Percentiles rank a stretch among this genome's conserved stretches.
Conservation (phyloP, 2,888 invertebrate species). For the Sisyra nigra region DNA sequence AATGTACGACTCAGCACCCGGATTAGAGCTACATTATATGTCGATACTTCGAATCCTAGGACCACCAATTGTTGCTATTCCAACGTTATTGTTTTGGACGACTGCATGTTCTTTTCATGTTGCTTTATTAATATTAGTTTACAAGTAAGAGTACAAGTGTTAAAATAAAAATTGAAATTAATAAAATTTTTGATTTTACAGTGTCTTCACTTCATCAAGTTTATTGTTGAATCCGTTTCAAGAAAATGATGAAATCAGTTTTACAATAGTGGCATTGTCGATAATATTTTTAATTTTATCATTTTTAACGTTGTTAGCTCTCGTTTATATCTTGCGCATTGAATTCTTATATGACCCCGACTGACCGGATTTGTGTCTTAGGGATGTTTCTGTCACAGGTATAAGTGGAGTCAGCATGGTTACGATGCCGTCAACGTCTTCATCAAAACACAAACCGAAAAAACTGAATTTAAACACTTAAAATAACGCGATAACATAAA, state of each 20-base stretch:
- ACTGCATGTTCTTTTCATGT: conserved; percentile 30
- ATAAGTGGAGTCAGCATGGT: conserved; percentile 7
- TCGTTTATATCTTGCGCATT: conserved; percentile 2
- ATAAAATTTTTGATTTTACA: background rate
- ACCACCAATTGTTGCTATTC: conserved; percentile 4
- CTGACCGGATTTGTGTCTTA: conserved; percentile 3
- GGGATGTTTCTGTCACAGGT: conserved; percentile 6
- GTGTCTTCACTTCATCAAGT: background rate
- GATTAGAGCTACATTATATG: background rate
- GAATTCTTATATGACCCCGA: conserved; percentile 6
- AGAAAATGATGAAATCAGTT: background rate
- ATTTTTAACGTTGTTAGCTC: background rate
- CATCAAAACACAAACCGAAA: background rate
- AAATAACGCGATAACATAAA: no score
- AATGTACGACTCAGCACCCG: background rate
- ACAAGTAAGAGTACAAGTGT: conserved; percentile 2
- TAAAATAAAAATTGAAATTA: background rate
- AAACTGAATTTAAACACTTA: no score
- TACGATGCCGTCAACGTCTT: conserved; percentile 6
- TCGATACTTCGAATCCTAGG: conserved; percentile 2
- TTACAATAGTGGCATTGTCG: conserved; percentile 4
- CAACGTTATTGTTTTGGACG: conserved; percentile 26
- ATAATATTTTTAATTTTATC: conserved; percentile 5
- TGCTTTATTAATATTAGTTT: conserved; percentile 25
- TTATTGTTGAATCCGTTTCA: background rate